These are phyloP conservation scores for Diceros bicornis DNA, from an alignment of 2,797 vertebrate genomes.

Conservation along the genomic window DNA sequence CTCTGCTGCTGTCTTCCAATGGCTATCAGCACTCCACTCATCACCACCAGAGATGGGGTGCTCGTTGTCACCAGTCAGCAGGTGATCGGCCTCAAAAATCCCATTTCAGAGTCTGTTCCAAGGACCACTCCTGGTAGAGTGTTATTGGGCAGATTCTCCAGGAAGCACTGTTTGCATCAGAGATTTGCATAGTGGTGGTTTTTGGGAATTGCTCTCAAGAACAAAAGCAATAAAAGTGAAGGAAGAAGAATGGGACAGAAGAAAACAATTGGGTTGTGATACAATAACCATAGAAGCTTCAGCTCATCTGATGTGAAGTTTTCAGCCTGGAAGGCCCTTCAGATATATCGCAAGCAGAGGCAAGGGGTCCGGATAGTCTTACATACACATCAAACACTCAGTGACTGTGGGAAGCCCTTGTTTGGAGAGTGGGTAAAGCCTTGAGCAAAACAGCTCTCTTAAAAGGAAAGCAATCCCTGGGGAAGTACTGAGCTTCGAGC, in stretches of 20 bases:
- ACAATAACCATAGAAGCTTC: neutral
- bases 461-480: neutral
- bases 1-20: neutral
- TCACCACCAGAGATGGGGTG: accelerated
- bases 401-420: neutral
- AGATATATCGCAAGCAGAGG: neutral
- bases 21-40: accelerated
- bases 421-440: neutral
- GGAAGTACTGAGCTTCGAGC: neutral
- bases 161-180: neutral
- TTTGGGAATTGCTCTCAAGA: neutral
- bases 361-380: neutral
- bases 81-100: neutral
- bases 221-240: neutral
- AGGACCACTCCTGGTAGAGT: neutral
- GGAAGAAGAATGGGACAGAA: neutral
- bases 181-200: neutral
- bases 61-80: neutral
- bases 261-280: neutral
- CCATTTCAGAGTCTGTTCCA: neutral
- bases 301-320: neutral
- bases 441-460: neutral
- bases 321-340: neutral
- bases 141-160: neutral
- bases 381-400: neutral